Conservation (phyloP, 2,797 vertebrate genomes). For the Mastacembelus armatus region DNA sequence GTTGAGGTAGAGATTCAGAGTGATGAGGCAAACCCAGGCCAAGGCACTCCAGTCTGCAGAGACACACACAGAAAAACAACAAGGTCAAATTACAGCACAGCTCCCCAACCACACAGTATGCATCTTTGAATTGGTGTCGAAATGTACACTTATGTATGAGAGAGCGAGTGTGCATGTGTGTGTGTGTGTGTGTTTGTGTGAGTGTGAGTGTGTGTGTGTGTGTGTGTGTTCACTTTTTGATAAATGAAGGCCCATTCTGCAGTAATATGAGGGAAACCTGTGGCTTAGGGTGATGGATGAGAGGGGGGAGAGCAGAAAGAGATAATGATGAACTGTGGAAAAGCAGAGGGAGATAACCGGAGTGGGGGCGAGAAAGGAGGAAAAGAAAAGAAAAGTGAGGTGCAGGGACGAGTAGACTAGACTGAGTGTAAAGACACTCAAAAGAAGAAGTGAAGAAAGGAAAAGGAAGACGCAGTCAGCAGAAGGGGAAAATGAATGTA, state of each 20-base stretch:
- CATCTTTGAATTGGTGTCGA: constrained; percentile 43
- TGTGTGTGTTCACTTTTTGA: constrained; percentile 69
- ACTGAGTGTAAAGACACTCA: constrained; percentile 31
- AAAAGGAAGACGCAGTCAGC: constrained; percentile 49
- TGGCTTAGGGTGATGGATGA: constrained; percentile 77
- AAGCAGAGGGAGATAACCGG: constrained; percentile 74
- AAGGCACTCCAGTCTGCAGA: constrained; percentile 85
- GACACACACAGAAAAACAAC: constrained; percentile 52
- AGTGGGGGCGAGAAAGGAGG: constrained; percentile 27
- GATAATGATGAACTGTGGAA: constrained; percentile 73
- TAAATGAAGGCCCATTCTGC: constrained; percentile 80
- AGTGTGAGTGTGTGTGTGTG: background rate
- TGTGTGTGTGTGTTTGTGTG: background rate
- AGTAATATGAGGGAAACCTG: constrained; percentile 83
- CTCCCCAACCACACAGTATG: constrained; percentile 42
- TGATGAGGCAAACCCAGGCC: constrained; percentile 87
- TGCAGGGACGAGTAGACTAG: constrained; percentile 22
- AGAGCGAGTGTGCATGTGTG: background rate
- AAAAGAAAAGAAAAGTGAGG: constrained; percentile 17
- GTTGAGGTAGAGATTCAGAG: constrained; percentile 85
- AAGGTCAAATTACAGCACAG: constrained; percentile 73
- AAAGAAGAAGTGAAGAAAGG: constrained; percentile 38
- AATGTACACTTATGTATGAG: constrained; percentile 6
- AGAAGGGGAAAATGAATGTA: constrained; percentile 24
- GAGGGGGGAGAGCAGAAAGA: constrained; percentile 61